phyloP scores from a whole-genome alignment of 2,797 vertebrate species.

The Alfaro cultratus region DNA sequence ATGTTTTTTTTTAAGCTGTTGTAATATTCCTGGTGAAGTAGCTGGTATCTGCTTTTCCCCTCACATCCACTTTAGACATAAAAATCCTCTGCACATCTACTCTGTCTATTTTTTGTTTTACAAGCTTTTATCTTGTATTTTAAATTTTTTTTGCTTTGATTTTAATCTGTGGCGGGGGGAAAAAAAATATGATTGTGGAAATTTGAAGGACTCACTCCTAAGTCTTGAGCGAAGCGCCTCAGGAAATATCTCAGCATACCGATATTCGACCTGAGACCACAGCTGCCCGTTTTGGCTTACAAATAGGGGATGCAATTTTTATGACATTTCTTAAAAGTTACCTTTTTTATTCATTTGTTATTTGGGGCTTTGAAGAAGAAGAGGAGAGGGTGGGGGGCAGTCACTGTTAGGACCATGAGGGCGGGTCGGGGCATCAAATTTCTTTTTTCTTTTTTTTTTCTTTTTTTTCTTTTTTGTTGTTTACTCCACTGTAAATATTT shows the following conservation, averaged over 20 bases:
- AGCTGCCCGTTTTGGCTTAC: constrained; percentile 64
- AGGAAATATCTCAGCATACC: constrained; percentile 62
- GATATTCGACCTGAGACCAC: constrained; percentile 68
- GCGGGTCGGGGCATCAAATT: constrained; percentile 33
- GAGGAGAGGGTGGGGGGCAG: constrained; percentile 23
- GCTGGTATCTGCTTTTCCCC: constrained; percentile 49
- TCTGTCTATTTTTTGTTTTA: constrained; percentile 22
- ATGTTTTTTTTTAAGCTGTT: constrained; percentile 64
- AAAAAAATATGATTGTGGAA: constrained; percentile 52
- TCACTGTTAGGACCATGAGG: constrained; percentile 35
- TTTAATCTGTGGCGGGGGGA: constrained; percentile 40
- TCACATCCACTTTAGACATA: constrained; percentile 41
- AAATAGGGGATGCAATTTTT: constrained; percentile 71
- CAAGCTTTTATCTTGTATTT: background rate
- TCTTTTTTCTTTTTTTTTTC: constrained; percentile 15
- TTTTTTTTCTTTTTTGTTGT: constrained; percentile 47
- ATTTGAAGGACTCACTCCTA: constrained; percentile 63
- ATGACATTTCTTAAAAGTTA: constrained; percentile 71
- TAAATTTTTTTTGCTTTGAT: constrained; percentile 26
- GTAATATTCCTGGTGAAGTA: constrained; percentile 59
- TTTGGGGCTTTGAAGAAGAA: constrained; percentile 31
- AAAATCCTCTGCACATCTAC: constrained; percentile 18
- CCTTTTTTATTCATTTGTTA: constrained; percentile 68
- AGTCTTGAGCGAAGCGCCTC: constrained; percentile 67
- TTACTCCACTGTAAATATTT: constrained; percentile 82